Percentiles rank a stretch among this genome's conserved stretches.
Conservation (phyloP, 2,888 invertebrate genomes). For the Andrena fulva region DNA sequence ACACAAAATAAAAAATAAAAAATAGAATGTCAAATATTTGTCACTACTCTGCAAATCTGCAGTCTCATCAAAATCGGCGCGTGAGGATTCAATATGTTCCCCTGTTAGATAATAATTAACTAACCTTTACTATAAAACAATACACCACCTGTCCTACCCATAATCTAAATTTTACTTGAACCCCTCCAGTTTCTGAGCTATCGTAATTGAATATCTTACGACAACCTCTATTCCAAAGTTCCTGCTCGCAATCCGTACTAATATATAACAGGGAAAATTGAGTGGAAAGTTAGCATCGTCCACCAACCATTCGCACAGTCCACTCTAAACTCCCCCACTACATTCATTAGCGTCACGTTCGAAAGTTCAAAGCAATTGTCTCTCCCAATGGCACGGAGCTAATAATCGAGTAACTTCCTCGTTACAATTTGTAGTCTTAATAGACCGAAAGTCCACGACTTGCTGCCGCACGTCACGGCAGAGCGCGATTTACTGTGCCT, state of each 20-base stretch:
- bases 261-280: neutral
- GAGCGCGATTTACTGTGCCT: conserved; percentile 15
- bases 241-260: neutral
- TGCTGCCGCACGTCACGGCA: conserved; percentile 14
- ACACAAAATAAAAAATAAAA: no score
- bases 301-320: neutral
- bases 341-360: neutral
- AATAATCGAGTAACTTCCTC: conserved; percentile 10
- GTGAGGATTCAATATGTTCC: no score
- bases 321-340: neutral
- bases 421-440: conserved; percentile 3
- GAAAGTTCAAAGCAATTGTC: conserved; percentile 4
- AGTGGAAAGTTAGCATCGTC: neutral
- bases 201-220: no score
- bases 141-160: no score
- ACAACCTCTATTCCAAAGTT: no score
- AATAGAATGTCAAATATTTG: no score
- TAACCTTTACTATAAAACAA: no score
- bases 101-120: no score
- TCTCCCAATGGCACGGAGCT: conserved; percentile 3
- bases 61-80: no score
- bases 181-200: no score
- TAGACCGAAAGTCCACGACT: conserved; percentile 20
- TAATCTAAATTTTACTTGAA: no score
- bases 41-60: no score